Evolutionary conservation across 2,113 vertebrate genomes (phyloP), one percentile per base, ranked within the genome.

Genomic region (Lepus timidus): DNA sequence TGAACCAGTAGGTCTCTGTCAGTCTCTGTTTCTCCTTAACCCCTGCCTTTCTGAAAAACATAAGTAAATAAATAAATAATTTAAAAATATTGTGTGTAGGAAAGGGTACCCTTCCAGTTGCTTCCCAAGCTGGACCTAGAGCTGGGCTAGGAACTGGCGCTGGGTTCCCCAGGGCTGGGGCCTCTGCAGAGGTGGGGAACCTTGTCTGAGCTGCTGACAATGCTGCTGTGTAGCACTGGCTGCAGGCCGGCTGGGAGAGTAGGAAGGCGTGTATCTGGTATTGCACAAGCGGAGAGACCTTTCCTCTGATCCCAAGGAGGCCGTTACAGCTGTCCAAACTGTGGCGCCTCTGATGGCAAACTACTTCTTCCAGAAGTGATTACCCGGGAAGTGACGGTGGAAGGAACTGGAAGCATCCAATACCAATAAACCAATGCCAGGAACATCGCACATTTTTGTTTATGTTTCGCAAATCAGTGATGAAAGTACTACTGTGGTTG

Each of bases 361-460:
- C 82, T 25, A 20, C 68, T 49, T 10, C 68, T 85, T 92, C 95
- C 61, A 90, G 90, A 29, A 0, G 2, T 17, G 67, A 61, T 44
- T 29, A 52, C 79, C 33, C 58, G 78, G 90, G 92, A 88, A 93
- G 39, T 81, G 87, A 94, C 84, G 81, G 95, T 73, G 0, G 8
- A 62, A 78, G 73, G 33, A 81, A 22, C 31, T 22, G 12, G 64
- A 75, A 4, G 31, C 67, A 19, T 93, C 96, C 64, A 65, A 95
- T 79, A 85, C 61, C 90, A 92, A 78, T 80, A 94, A 88, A 49
- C 4, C 11, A 1, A 8, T 19, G 71, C 82, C 87, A 84, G 71
- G 71, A 58, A 10, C 1, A 4, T 23, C 76, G n/a, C n/a, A 6
- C 55, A 36, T 52, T 78, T 88, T 33, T 85, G 51, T 85, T 87